phyloP scores from a whole-genome alignment of 2,113 vertebrate genomes.

The Centrocercus urophasianus region DNA sequence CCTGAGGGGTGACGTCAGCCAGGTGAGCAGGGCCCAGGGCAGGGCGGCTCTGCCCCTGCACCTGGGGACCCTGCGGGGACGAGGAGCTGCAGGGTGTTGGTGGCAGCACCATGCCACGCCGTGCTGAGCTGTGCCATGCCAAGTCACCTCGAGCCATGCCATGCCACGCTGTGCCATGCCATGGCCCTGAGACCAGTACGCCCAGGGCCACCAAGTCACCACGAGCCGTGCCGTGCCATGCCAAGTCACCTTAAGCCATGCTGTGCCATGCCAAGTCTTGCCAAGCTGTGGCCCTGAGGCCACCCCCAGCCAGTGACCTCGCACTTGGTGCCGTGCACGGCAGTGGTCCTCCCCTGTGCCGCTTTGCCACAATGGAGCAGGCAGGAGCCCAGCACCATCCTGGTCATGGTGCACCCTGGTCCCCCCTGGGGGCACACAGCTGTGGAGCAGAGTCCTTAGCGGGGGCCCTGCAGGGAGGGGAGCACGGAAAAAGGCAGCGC shows the following conservation, averaged over 20 bases:
- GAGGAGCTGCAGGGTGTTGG: not conserved
- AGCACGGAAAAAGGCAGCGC: not conserved
- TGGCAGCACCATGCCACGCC: not conserved
- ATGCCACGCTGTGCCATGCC: not conserved
- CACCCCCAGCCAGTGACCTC: no score
- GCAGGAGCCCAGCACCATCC: not conserved
- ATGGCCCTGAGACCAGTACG: not conserved
- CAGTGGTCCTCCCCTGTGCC: not conserved
- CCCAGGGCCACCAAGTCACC: not conserved
- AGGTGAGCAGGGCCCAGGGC: not conserved
- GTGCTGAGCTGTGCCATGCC: not conserved
- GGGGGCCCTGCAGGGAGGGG: slow-evolving; percentile 6
- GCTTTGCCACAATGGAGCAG: not conserved
- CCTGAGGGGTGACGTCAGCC: not conserved
- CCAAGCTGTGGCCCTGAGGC: not conserved
- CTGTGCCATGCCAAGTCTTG: not conserved
- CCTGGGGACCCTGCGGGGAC: not conserved
- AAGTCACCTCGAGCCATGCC: accelerated
- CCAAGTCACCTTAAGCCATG: not conserved
- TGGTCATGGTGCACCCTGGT: accelerated
- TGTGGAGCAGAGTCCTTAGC: slow-evolving; percentile 10
- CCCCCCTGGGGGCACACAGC: not conserved
- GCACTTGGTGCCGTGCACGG: accelerated
- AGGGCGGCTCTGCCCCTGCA: not conserved
- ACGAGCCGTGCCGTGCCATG: not conserved